Evolutionary conservation across 2,888 invertebrate genomes (phyloP).

Genomic region (Drosophila testacea): DNA sequence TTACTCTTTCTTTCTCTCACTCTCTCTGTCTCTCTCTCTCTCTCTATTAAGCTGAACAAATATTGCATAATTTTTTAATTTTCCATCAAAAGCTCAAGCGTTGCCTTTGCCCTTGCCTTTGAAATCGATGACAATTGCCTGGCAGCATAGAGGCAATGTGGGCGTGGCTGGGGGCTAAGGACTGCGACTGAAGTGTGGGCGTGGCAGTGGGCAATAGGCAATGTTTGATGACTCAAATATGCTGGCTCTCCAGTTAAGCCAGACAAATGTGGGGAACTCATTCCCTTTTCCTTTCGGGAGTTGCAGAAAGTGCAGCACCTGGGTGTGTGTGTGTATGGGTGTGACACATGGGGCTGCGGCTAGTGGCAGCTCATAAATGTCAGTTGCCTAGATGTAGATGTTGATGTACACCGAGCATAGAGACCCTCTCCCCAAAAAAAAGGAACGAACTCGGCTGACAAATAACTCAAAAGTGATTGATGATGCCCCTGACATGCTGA

Average conservation of each 20-base stretch:
- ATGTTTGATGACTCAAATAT: conserved; percentile 50
- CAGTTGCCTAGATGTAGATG: conserved; percentile 44
- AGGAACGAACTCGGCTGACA: conserved; percentile 62
- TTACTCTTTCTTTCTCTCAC: background rate
- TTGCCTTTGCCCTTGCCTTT: background rate
- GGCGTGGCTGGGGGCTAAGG: background rate
- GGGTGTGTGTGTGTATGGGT: conserved; percentile 4
- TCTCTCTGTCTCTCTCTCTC: background rate
- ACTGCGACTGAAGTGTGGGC: conserved; percentile 20
- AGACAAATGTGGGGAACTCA: conserved; percentile 56
- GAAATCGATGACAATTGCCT: conserved; percentile 53
- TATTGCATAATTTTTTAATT: conserved; percentile 72
- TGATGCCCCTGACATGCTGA: conserved; percentile 74
- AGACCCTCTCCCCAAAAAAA: conserved; percentile 6
- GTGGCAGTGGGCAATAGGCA: conserved; percentile 21
- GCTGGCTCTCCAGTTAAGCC: conserved; percentile 58
- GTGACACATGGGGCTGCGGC: conserved; percentile 44
- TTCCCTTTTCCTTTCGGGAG: background rate
- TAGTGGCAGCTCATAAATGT: conserved; percentile 73
- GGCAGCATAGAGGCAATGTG: background rate
- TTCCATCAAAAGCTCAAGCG: conserved; percentile 23
- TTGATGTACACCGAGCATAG: conserved; percentile 25
- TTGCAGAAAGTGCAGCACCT: conserved; percentile 27
- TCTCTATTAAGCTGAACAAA: conserved; percentile 40
- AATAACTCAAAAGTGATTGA: conserved; percentile 78